Base-by-base conservation (phyloP, 64 coral and sea anemone genomes). In the Montipora capricornis region DNA sequence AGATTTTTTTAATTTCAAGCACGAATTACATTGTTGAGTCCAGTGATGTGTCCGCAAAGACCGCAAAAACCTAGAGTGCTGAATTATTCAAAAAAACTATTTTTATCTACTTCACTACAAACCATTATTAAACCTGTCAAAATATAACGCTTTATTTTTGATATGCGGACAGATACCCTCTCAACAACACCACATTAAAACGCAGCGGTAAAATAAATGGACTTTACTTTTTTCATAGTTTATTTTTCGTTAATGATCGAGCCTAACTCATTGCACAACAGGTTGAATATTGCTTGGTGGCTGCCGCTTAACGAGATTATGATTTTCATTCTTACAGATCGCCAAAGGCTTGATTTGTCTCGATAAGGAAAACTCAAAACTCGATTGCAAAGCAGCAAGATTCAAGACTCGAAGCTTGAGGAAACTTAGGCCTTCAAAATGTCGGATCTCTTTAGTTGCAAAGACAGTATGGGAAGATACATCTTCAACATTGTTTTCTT, bases 381-480 rank as follows among this genome's bases (percentile, higher is more conserved):
- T 8, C 53, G 53, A 57, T 4, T n/a, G 15, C 16, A 47, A 47
- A 20, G 37, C 6, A 47, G 6, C 53, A 68, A 83, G 15, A 12
- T 46, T 60, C 52, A 81, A 55, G 20, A 26, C 78, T 58, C 49
- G 20, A 80, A 10, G 5, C 8, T 49, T 50, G 76, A 53, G 16
- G 47, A n/a, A 1, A 15, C 66, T 20, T 24, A 24, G 3, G 4
- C 19, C 52, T 37, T 22, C 19, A 86, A 71, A 86, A 86, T 86
- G 82, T n/a, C 82, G 45, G 82, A 86, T 13, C 20, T 86, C 48
- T 86, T 86, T n/a, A 71, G 82, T 59, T 86, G 82, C 67, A 70
- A 71, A 19, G 82, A 86, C 19, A 86, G 60, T 45, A 22, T 46
- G 1, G 82, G 82, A 50, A 60, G 82, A 71, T 86, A 86, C 19